A percentile compares a stretch with the other conserved stretches of the same genome.
These are phyloP conservation scores for Anguilla rostrata DNA, from an alignment of 2,113 vertebrate species.

Conservation along the genomic window DNA sequence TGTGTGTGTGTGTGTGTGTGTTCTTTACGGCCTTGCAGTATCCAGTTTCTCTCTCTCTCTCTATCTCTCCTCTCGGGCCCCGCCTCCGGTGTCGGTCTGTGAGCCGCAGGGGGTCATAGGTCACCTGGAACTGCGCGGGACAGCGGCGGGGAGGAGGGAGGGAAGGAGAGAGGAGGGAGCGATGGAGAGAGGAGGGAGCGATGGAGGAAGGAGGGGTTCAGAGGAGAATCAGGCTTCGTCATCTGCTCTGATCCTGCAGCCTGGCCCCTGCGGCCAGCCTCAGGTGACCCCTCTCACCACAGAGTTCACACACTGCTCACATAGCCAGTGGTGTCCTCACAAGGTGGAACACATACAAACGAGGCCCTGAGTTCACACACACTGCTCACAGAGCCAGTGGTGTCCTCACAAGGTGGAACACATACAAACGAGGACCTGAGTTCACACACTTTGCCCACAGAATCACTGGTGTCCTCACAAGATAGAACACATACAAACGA, in stretches of 20 bases:
- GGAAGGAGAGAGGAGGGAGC: neutral
- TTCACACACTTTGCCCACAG: too few species aligned
- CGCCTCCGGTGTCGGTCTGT: neutral
- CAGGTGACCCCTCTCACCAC: neutral
- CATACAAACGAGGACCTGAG: too few species aligned
- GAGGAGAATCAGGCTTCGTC: neutral
- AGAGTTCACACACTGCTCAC: too few species aligned
- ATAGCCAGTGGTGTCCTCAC: too few species aligned
- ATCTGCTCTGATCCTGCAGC: neutral
- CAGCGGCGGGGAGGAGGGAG: neutral
- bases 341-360: too few species aligned
- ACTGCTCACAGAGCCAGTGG: too few species aligned
- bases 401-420: too few species aligned
- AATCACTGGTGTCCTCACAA: too few species aligned
- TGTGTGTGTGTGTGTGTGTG: neutral
- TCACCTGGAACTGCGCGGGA: neutral
- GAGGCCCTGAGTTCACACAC: too few species aligned
- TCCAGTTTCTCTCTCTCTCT: conserved; percentile 28
- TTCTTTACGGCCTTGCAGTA: neutral
- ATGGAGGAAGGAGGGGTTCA: neutral
- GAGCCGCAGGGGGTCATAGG: neutral
- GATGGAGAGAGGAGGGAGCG: too few species aligned
- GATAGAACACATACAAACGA: too few species aligned
- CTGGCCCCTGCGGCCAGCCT: neutral
- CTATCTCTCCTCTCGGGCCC: conserved; percentile 18